Evolutionary conservation across 1,140 invertebrate species (phyloP).

Genomic region (Diploscapter pachys): DNA sequence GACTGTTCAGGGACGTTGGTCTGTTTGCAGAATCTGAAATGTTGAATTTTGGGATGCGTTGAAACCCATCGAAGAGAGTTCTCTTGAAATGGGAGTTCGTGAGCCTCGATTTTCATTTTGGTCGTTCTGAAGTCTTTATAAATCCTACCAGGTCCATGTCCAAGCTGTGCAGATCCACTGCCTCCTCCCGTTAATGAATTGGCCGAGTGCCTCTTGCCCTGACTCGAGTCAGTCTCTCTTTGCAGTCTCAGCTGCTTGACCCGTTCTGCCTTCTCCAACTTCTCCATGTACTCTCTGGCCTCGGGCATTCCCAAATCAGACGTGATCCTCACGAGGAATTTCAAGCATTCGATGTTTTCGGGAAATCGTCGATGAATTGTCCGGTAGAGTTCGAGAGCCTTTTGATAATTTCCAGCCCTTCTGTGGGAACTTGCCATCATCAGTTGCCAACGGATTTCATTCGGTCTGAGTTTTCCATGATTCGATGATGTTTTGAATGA

Average conservation of each 20-base stretch:
- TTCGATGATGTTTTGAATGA: constrained; percentile 27
- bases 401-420: constrained; percentile 56
- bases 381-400: constrained; percentile 53
- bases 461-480: constrained; percentile 41
- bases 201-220: constrained; percentile 39
- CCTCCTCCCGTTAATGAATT: constrained; percentile 24
- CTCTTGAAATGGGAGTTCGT: neutral
- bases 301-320: constrained; percentile 79
- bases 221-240: constrained; percentile 52
- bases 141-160: neutral
- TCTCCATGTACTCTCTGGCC: constrained; percentile 72
- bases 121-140: constrained; percentile 14
- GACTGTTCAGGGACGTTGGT: constrained; percentile 14
- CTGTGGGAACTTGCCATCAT: constrained; percentile 55
- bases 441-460: constrained; percentile 58
- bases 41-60: neutral
- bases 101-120: constrained; percentile 12
- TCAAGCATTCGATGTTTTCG: constrained; percentile 64
- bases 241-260: constrained; percentile 69
- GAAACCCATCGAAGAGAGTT: too few species aligned
- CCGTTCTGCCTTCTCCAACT: constrained; percentile 79
- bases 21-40: constrained; percentile 15
- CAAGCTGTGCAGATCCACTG: constrained; percentile 8
- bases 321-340: constrained; percentile 76
- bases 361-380: constrained; percentile 55